Conservation (phyloP, 2,888 invertebrate genomes). For the Liopterus haemorrhoidalis region DNA sequence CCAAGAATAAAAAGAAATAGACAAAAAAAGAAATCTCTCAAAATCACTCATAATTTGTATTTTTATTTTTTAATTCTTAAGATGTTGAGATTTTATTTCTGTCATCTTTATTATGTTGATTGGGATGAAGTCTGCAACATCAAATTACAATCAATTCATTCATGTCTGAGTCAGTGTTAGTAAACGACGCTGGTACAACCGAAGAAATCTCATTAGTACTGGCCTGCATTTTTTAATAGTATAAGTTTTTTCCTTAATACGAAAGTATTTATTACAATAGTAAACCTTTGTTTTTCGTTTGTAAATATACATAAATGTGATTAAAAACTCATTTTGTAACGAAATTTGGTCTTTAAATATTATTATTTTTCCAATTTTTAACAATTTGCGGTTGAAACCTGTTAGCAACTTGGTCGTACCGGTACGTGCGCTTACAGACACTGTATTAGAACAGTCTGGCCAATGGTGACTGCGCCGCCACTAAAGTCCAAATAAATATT, state of each 20-base stretch:
- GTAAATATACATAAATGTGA: constrained; percentile 24
- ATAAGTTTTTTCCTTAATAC: constrained; percentile 12
- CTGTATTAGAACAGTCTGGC: too few relatives aligned
- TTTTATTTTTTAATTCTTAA: constrained; percentile 13
- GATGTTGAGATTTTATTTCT: constrained; percentile 12
- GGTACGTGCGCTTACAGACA: too few relatives aligned
- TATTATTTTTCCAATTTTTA: not conserved
- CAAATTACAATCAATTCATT: constrained; percentile 10
- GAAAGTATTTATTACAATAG: constrained; percentile 22
- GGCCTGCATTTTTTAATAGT: constrained; percentile 21
- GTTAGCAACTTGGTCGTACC: too few relatives aligned
- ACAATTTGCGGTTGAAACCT: not conserved
- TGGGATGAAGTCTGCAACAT: constrained; percentile 10
- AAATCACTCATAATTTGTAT: constrained; percentile 25
- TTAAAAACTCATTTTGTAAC: constrained; percentile 24
- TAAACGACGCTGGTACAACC: constrained; percentile 4
- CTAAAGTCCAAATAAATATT: too few relatives aligned
- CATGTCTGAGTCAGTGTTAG: constrained; percentile 17
- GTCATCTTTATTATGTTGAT: constrained; percentile 2
- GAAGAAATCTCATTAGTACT: constrained; percentile 1
- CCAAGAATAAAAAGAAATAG: constrained; percentile 66
- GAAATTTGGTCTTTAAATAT: constrained; percentile 15
- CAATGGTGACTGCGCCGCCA: too few relatives aligned
- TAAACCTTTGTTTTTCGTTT: constrained; percentile 20
- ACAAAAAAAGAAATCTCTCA: constrained; percentile 41